phyloP scores from a whole-genome alignment of 2,888 invertebrate genomes.

The Lobophora halterata region DNA sequence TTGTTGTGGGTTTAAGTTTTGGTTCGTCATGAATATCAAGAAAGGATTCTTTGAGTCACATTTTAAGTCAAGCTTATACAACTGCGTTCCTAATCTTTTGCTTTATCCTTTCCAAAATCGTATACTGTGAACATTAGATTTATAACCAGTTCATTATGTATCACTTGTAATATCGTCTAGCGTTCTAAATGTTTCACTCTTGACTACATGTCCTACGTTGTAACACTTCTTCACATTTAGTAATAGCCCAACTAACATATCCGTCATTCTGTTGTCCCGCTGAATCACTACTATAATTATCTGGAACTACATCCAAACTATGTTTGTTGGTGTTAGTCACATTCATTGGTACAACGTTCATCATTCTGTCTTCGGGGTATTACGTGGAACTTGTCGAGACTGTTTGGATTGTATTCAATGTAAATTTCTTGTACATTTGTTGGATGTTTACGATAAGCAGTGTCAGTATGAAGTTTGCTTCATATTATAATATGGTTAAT shows the following conservation, averaged over 20 bases:
- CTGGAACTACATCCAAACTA: slow-evolving; percentile 20
- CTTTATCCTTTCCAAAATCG: background rate
- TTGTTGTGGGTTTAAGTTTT: too few species aligned
- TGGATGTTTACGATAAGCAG: background rate
- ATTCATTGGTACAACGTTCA: slow-evolving; percentile 15
- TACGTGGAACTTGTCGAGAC: slow-evolving; percentile 10
- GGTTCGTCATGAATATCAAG: too few species aligned
- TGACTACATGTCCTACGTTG: slow-evolving; percentile 7
- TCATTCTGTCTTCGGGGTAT: slow-evolving; percentile 17
- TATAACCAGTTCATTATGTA: too few species aligned
- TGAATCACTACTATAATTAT: slow-evolving; percentile 28
- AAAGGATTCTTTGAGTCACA: too few species aligned
- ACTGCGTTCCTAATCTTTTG: too few species aligned
- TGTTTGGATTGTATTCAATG: slow-evolving; percentile 7
- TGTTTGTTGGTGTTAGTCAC: slow-evolving; percentile 26
- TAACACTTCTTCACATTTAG: slow-evolving; percentile 8
- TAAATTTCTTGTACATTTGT: background rate
- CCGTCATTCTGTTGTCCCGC: slow-evolving; percentile 19
- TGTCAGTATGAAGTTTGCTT: too few species aligned
- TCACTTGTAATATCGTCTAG: slow-evolving; percentile 6
- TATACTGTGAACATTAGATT: too few species aligned
- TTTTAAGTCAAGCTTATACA: too few species aligned
- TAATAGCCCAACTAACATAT: slow-evolving; percentile 16
- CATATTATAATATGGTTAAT: too few species aligned
- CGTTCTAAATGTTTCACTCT: slow-evolving; percentile 14